Evolutionary conservation across 1,140 invertebrate genomes (phyloP).

Genomic region (Cepaea nemoralis): DNA sequence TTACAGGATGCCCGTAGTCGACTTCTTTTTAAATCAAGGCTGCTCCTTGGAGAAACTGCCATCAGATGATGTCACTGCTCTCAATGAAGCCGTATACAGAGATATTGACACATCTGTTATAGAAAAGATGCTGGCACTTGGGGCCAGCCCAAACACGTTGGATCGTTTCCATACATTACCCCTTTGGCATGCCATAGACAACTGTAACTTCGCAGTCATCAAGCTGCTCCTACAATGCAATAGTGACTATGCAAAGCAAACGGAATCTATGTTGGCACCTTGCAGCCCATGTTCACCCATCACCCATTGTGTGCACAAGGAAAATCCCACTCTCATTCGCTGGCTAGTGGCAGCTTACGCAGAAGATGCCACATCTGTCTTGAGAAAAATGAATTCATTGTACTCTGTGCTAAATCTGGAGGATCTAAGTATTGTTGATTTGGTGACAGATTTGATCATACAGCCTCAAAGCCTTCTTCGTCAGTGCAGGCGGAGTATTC

Average conservation of each 20-base stretch:
- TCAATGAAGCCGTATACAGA: conserved; percentile 63
- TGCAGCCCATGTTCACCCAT: conserved; percentile 61
- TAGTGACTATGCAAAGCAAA: conserved; percentile 47
- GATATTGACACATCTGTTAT: conserved; percentile 58
- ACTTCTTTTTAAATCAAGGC: conserved; percentile 56
- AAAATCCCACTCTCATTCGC: conserved; percentile 52
- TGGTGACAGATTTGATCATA: conserved; percentile 42
- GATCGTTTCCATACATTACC: conserved; percentile 63
- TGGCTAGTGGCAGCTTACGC: conserved; percentile 59
- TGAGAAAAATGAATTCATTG: conserved; percentile 20
- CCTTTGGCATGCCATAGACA: conserved; percentile 65
- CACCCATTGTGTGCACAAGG: conserved; percentile 59
- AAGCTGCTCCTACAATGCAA: conserved; percentile 58
- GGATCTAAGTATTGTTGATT: conserved; percentile 9
- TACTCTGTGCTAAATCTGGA: not conserved
- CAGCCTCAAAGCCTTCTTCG: conserved; percentile 54
- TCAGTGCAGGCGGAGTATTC: conserved; percentile 52
- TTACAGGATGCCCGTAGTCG: conserved; percentile 45
- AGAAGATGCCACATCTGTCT: conserved; percentile 57
- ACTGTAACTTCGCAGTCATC: conserved; percentile 52
- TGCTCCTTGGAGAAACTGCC: conserved; percentile 54
- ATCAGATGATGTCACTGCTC: conserved; percentile 62
- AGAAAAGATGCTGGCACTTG: conserved; percentile 55
- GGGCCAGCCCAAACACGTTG: conserved; percentile 57
- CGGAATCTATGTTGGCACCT: conserved; percentile 54